Conservation (phyloP, 2,797 vertebrate species). For the Phyllotis vaccarum region DNA sequence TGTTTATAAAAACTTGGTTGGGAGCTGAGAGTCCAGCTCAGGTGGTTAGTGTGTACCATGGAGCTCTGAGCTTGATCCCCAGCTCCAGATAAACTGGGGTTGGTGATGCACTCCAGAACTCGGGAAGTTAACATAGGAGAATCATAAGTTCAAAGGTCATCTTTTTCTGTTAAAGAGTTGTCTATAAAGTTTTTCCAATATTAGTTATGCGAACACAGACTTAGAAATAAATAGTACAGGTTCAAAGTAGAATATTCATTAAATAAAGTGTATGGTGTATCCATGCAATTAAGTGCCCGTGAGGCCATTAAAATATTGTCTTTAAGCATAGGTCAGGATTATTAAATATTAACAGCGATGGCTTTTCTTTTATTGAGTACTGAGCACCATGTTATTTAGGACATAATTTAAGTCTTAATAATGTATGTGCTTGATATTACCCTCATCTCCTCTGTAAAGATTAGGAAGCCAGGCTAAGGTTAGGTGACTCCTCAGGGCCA, state of each 20-base stretch:
- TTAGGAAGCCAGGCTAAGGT: not conserved
- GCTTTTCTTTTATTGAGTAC: constrained; percentile 35
- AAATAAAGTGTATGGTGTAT: not conserved
- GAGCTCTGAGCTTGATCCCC: not conserved
- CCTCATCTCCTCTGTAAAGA: constrained; percentile 15
- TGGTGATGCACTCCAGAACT: not conserved
- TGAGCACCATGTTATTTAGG: not conserved
- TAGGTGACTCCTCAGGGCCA: not conserved
- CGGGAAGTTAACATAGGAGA: not conserved
- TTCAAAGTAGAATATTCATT: not conserved
- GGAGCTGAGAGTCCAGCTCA: not conserved
- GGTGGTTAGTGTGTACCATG: no score
- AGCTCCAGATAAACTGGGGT: not conserved
- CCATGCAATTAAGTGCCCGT: not conserved
- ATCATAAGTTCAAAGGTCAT: not conserved
- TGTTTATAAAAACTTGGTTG: not conserved
- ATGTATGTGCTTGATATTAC: not conserved
- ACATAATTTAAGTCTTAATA: constrained; percentile 57
- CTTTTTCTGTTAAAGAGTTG: not conserved
- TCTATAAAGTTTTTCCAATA: not conserved
- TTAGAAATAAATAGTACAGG: constrained; percentile 16
- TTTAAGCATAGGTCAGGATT: constrained; percentile 23
- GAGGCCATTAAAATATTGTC: not conserved
- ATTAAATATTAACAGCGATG: constrained; percentile 3
- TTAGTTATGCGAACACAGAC: constrained; percentile 25